Base-by-base conservation (phyloP, 2,113 vertebrate genomes). In the Cranoglanis bouderius region DNA sequence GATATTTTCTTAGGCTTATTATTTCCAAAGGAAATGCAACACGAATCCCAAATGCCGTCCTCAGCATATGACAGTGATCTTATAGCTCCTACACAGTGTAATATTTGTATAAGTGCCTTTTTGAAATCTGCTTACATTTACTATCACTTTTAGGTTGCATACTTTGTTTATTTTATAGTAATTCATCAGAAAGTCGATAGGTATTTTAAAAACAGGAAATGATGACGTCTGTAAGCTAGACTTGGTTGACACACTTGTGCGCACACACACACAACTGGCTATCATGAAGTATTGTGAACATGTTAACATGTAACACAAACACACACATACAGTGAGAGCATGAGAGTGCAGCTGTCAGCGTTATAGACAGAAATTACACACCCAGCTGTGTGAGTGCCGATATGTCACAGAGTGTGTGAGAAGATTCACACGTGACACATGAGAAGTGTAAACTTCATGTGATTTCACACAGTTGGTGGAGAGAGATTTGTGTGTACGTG, bases 291-390 rank as follows among this genome's bases (percentile, higher is more conserved):
- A 40, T 14, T 32, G 29, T 32, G 49, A 80, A 46, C 24, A 53
- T 51, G 46, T 78, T 16, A 78, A 51, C 75, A 49, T n/a, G 75
- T 43, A 14, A 53, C 46, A 89, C 38, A 74, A 43, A 51, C 51
- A 26, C 10, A 67, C 43, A 65, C 38, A 29, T 35, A 63, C 82
- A 46, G 82, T 63, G 67, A 38, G 72, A 35, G 77, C 40, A 65
- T 46, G 38, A 59, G 88, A 51, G 6, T 70, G 81, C 67, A 80
- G 81, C 72, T 90, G 85, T 90, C 21, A 18, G 84, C 21, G 40
- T 46, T 51, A 74, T 26, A 7, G 13, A 43, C 80, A 87, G 65
- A 84, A 81, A 57, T 86, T 67, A 82, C 38, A 61, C 88, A 82
- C 74, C 57, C 49, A 65, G 78, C 51, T 72, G 21, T 57, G 38